phyloP scores from a whole-genome alignment of 2,888 invertebrate genomes.

The Melipona beecheii region DNA sequence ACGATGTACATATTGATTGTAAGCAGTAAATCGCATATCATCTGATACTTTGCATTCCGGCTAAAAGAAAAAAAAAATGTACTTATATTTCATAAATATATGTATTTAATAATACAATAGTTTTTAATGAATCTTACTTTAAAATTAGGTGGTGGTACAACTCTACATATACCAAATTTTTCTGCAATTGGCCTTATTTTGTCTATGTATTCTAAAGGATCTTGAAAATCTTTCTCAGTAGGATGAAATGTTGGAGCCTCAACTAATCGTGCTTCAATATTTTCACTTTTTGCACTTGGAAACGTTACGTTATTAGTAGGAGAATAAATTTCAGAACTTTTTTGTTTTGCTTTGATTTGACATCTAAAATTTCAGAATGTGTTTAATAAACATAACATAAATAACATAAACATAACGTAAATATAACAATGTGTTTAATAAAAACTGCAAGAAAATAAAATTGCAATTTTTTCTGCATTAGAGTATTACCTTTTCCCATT shows the following conservation, averaged over 20 bases:
- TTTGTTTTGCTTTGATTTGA: conserved; percentile 73
- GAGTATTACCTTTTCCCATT: conserved; percentile 70
- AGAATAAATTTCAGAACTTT: conserved; percentile 65
- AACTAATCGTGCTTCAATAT: conserved; percentile 85
- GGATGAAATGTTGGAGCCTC: conserved; percentile 93
- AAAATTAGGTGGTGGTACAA: conserved; percentile 92
- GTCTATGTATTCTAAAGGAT: conserved; percentile 94
- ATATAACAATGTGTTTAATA: not conserved
- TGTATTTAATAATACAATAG: not conserved
- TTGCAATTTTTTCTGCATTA: not conserved
- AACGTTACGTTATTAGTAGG: conserved; percentile 76
- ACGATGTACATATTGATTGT: conserved; percentile 95
- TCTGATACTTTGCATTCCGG: conserved; percentile 93
- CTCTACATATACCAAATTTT: conserved; percentile 93
- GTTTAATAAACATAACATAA: not conserved
- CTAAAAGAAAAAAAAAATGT: conserved; percentile 77
- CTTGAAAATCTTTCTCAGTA: conserved; percentile 91
- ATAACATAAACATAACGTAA: not conserved
- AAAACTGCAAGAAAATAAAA: not conserved
- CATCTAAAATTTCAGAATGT: conserved; percentile 64
- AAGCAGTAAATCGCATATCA: conserved; percentile 93
- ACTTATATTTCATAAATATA: not conserved
- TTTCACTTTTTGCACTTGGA: conserved; percentile 70
- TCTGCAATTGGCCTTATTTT: conserved; percentile 91
- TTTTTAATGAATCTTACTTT: conserved; percentile 82